These are phyloP conservation scores for Semnornis frantzii DNA, from an alignment of 2,113 vertebrate species.

Conservation along the genomic window DNA sequence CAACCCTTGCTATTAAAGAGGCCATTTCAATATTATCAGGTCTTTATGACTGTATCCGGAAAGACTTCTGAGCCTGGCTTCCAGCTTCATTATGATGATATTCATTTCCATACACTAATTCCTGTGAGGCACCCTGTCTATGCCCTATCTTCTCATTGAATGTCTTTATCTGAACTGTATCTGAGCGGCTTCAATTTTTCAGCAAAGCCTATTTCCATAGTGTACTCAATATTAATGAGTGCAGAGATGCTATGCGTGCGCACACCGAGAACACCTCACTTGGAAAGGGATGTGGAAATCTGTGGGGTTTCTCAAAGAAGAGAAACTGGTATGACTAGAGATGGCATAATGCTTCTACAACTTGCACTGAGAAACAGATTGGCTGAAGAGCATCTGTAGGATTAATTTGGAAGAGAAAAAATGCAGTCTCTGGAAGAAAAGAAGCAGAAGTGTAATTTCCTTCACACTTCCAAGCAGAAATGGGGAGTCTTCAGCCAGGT, in stretches of 20 bases:
- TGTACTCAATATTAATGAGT: background rate
- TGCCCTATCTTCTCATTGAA: background rate
- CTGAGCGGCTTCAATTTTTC: background rate
- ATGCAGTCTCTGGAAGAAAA: background rate
- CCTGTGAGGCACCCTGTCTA: background rate
- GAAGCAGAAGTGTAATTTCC: background rate
- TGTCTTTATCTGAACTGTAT: background rate
- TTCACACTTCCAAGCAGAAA: background rate
- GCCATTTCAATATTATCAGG: background rate
- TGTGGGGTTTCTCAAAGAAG: background rate
- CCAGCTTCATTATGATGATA: background rate
- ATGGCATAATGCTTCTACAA: background rate
- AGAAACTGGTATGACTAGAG: background rate
- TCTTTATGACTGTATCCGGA: conserved; percentile 2
- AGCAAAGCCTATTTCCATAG: background rate
- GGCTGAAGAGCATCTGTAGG: background rate
- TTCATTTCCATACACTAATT: background rate
- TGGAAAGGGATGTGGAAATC: background rate
- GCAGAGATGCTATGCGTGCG: background rate
- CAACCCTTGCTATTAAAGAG: background rate
- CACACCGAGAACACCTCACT: background rate
- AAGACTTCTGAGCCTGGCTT: background rate
- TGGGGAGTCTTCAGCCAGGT: background rate
- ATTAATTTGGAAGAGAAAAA: background rate
- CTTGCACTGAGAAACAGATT: background rate